A percentile compares a stretch with the other conserved stretches of the same genome.
Conservation (phyloP, 2,888 invertebrate species). For the Synanthedon myopaeformis region DNA sequence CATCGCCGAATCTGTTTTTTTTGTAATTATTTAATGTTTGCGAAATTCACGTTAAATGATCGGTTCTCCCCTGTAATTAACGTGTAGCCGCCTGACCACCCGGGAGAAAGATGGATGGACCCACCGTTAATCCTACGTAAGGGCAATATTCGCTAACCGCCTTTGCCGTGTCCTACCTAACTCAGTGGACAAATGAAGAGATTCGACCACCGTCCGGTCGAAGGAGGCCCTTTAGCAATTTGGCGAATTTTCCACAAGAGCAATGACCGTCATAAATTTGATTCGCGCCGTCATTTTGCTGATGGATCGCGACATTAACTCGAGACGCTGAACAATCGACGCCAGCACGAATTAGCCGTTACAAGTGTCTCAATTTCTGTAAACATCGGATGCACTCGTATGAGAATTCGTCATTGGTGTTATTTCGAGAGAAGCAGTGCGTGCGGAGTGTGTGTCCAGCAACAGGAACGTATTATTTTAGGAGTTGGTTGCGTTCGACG, state of each 20-base stretch:
- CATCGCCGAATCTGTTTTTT: conserved; percentile 46
- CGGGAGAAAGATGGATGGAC: conserved; percentile 50
- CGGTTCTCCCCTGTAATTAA: conserved; percentile 61
- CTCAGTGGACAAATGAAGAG: conserved; percentile 46
- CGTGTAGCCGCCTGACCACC: conserved; percentile 53
- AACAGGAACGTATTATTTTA: conserved; percentile 45
- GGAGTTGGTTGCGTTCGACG: conserved; percentile 32
- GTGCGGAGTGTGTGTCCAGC: conserved; percentile 12
- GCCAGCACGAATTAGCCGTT: background rate
- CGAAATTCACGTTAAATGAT: conserved; percentile 61
- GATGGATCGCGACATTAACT: conserved; percentile 36
- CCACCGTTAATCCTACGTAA: conserved; percentile 43
- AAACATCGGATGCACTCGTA: background rate
- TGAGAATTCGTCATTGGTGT: conserved; percentile 25
- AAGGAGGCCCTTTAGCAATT: conserved; percentile 23
- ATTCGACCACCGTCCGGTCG: conserved; percentile 19
- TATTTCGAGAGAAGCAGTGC: conserved; percentile 19
- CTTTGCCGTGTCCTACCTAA: conserved; percentile 36
- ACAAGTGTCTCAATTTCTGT: background rate
- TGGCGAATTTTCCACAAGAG: conserved; percentile 35
- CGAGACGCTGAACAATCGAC: background rate
- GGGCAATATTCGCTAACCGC: conserved; percentile 47
- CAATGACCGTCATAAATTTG: conserved; percentile 40
- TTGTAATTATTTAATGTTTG: conserved; percentile 60
- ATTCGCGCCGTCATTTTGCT: conserved; percentile 43